Conservation (phyloP, 2,888 invertebrate species). For the Monopis laevigella region DNA sequence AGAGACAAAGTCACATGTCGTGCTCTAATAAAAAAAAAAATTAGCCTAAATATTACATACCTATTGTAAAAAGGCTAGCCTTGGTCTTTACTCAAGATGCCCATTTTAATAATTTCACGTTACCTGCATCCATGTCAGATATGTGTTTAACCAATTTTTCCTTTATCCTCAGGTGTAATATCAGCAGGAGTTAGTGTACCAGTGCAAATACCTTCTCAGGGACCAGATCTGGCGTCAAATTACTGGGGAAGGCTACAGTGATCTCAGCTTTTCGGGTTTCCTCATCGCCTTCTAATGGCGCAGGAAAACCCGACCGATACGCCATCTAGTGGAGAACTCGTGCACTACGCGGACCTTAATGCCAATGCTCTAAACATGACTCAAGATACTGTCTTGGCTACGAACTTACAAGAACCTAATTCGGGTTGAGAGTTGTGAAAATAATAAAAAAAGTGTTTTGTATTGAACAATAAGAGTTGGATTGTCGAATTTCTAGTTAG, state of each 20-base stretch:
- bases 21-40: too few relatives aligned
- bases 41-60: too few relatives aligned
- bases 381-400: slow-evolving; percentile 55
- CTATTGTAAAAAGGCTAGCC: too few relatives aligned
- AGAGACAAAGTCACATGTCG: too few relatives aligned
- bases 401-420: slow-evolving; percentile 45
- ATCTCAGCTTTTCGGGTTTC: slow-evolving; percentile 91
- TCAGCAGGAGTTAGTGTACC: slow-evolving; percentile 93
- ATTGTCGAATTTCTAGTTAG: too few relatives aligned
- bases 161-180: slow-evolving; percentile 77
- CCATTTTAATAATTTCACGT: background rate
- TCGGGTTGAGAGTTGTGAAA: slow-evolving; percentile 46
- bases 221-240: slow-evolving; percentile 79
- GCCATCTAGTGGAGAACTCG: slow-evolving; percentile 56
- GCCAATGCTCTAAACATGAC: slow-evolving; percentile 61
- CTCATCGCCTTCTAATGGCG: slow-evolving; percentile 76
- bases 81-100: too few relatives aligned
- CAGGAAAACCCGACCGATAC: slow-evolving; percentile 68
- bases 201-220: slow-evolving; percentile 90
- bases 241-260: slow-evolving; percentile 94
- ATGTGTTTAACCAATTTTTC: background rate
- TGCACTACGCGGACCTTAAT: slow-evolving; percentile 52
- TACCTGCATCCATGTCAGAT: background rate
- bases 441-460: too few relatives aligned
- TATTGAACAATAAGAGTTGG: too few relatives aligned